Conservation (phyloP, 2,113 vertebrate species). For the Merops nubicus region DNA sequence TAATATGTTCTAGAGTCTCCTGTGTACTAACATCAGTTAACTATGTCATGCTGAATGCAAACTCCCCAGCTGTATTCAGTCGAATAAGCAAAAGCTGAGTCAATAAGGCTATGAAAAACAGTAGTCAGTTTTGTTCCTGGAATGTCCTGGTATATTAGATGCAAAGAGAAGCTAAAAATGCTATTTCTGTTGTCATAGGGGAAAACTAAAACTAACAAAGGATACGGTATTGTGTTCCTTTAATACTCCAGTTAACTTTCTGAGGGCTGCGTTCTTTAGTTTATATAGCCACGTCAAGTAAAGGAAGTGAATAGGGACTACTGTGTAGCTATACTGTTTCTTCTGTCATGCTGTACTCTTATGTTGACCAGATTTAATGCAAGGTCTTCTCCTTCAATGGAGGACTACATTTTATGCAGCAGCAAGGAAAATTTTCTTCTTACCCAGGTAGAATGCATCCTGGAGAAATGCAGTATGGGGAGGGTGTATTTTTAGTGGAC, state of each 20-base stretch:
- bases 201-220: background rate
- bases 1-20: background rate
- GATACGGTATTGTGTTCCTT: background rate
- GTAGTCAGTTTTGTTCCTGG: background rate
- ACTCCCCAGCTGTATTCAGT: background rate
- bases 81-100: constrained; percentile 11
- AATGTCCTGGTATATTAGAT: background rate
- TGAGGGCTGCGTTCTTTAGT: background rate
- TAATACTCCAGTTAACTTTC: constrained; percentile 5
- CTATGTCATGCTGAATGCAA: background rate
- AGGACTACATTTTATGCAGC: background rate
- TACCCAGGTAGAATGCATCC: background rate
- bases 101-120: constrained; percentile 1
- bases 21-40: background rate
- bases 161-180: background rate
- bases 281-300: background rate
- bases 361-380: background rate
- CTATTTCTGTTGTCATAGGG: background rate
- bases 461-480: background rate
- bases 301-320: background rate
- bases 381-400: background rate
- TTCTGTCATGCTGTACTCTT: background rate
- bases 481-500: background rate
- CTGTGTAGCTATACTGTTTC: background rate
- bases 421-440: background rate